Evolutionary conservation across 2,888 invertebrate species (phyloP).

Genomic region (Didymodactylos carnosus): DNA sequence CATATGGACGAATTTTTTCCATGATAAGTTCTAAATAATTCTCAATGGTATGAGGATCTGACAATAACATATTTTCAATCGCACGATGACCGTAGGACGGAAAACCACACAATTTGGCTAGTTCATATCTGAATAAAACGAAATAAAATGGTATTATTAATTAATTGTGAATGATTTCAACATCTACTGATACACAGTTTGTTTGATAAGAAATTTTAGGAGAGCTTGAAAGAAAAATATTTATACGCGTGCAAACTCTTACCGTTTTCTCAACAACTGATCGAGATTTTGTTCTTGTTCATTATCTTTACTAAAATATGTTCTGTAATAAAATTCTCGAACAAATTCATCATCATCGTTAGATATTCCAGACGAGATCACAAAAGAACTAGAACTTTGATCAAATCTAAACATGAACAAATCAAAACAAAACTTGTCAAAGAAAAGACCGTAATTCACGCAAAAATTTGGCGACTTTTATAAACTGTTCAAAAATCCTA

Average conservation of each 20-base stretch:
- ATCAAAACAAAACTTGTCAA: too few relatives aligned
- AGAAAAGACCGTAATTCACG: too few relatives aligned
- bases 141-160: background rate
- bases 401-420: too few relatives aligned
- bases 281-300: slow-evolving; percentile 1
- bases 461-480: too few relatives aligned
- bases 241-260: background rate
- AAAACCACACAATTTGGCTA: slow-evolving; percentile 13
- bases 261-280: slow-evolving; percentile 1
- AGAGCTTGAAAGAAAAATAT: background rate
- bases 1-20: background rate
- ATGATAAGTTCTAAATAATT: slow-evolving; percentile 7
- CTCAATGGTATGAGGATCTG: background rate
- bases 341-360: slow-evolving; percentile 6
- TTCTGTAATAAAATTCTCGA: slow-evolving; percentile 6
- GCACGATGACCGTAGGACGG: slow-evolving; percentile 9
- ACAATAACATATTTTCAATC: slow-evolving; percentile 5
- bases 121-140: background rate
- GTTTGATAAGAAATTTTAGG: too few relatives aligned
- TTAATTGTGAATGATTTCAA: too few relatives aligned
- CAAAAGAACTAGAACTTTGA: too few relatives aligned
- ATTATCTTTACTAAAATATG: slow-evolving; percentile 1
- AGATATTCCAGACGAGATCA: background rate
- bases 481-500: background rate
- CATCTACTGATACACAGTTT: too few relatives aligned